A percentile compares a stretch with the other conserved stretches of the same genome.
These are phyloP conservation scores for Emydoidea blandingii DNA, from an alignment of 2,797 vertebrate genomes.

Conservation along the genomic window DNA sequence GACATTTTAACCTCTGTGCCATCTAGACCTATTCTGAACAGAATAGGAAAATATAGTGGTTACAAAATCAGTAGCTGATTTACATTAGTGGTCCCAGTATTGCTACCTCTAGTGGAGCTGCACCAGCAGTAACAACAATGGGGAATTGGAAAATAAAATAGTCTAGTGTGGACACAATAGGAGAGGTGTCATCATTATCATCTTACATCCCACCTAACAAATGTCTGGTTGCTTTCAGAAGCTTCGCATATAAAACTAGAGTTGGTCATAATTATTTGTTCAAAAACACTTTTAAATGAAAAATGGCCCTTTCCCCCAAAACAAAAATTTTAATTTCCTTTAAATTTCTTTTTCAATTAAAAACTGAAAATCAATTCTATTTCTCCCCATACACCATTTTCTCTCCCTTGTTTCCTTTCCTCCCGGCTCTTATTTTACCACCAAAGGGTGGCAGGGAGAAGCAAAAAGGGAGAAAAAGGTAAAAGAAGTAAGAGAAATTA, in stretches of 20 bases:
- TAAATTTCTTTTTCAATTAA: neutral
- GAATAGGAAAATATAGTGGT: neutral
- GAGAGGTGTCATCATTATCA: neutral
- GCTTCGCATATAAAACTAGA: neutral
- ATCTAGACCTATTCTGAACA: neutral
- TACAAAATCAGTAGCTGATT: neutral
- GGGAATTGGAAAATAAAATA: neutral
- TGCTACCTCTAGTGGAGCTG: neutral
- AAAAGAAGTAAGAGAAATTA: neutral
- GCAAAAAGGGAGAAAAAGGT: neutral
- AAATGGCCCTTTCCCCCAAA: neutral
- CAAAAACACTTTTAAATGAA: neutral
- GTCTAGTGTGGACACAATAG: neutral
- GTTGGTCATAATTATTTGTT: neutral
- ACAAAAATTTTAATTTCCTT: neutral
- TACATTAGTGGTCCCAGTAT: neutral
- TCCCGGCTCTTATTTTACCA: neutral
- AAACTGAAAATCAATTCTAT: neutral
- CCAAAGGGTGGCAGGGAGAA: neutral
- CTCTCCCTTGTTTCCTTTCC: neutral
- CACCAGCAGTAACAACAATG: neutral
- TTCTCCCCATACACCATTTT: neutral
- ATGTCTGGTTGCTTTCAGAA: neutral
- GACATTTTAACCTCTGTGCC: neutral
- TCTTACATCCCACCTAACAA: neutral